Evolutionary conservation across 2,888 invertebrate species (phyloP).

Genomic region (Zaprionus lineosus): DNA sequence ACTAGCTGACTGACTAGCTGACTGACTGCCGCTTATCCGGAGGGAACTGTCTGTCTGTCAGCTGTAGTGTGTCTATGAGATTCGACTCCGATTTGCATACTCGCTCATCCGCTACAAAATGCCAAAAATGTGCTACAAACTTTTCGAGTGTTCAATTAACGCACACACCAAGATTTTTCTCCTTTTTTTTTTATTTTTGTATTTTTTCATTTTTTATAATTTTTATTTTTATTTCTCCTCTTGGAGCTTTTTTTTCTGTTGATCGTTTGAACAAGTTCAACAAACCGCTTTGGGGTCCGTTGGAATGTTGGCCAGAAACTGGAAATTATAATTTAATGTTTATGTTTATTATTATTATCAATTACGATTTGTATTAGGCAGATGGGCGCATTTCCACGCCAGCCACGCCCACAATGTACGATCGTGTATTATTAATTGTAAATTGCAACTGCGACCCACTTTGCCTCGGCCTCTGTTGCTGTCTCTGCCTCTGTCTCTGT

Average conservation of each 20-base stretch:
- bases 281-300: slow-evolving; percentile 46
- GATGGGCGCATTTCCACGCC: slow-evolving; percentile 30
- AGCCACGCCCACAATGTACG: slow-evolving; percentile 44
- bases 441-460: slow-evolving; percentile 73
- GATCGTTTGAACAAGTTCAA: slow-evolving; percentile 65
- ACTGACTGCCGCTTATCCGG: slow-evolving; percentile 54
- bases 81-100: slow-evolving; percentile 62
- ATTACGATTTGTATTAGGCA: slow-evolving; percentile 63
- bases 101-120: slow-evolving; percentile 37
- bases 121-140: slow-evolving; percentile 56
- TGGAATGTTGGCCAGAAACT: slow-evolving; percentile 64
- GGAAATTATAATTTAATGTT: slow-evolving; percentile 48
- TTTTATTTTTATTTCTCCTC: slow-evolving; percentile 14
- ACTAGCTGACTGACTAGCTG: slow-evolving; percentile 23
- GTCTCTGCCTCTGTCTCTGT: too few relatives aligned
- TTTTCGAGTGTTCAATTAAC: slow-evolving; percentile 67
- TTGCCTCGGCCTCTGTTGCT: too few relatives aligned
- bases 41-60: slow-evolving; percentile 3
- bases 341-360: slow-evolving; percentile 51
- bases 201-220: too few relatives aligned
- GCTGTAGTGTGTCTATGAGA: slow-evolving; percentile 36
- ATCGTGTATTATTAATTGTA: slow-evolving; percentile 59
- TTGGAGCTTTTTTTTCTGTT: slow-evolving; percentile 50
- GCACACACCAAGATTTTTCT: slow-evolving; percentile 44
- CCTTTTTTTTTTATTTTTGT: neutral